A percentile compares a stretch with the other conserved stretches of the same genome.
Conservation (phyloP, 2,797 vertebrate species). For the Schizopygopsis pylzovi region DNA sequence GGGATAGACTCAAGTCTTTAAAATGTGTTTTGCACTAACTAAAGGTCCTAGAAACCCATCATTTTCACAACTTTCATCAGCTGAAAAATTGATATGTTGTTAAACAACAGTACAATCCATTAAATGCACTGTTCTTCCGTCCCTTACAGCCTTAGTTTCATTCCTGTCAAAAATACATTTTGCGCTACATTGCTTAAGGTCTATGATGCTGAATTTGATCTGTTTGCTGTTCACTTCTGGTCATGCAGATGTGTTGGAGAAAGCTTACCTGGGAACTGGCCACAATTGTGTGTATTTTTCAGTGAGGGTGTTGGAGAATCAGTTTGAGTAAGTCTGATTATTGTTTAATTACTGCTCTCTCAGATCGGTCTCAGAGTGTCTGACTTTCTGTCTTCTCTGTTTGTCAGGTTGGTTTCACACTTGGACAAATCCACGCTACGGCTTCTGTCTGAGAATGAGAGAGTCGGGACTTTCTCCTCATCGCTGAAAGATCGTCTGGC, state of each 20-base stretch:
- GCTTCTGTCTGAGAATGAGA: slow-evolving; percentile 94
- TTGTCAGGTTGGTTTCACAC: slow-evolving; percentile 83
- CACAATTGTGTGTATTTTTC: slow-evolving; percentile 99
- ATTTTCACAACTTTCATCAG: background rate
- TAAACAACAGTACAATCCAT: background rate
- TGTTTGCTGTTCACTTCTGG: background rate
- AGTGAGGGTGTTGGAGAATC: slow-evolving; percentile 90
- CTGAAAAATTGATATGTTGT: background rate
- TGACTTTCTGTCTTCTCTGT: slow-evolving; percentile 11
- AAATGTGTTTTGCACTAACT: background rate
- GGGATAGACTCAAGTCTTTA: background rate
- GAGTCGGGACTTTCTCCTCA: slow-evolving; percentile 88
- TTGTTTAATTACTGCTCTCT: background rate
- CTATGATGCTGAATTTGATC: background rate
- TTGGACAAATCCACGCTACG: slow-evolving; percentile 93
- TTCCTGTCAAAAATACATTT: background rate
- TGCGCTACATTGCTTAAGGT: background rate
- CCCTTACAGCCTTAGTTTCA: background rate
- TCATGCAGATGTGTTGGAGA: slow-evolving; percentile 81
- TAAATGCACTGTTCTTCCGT: background rate
- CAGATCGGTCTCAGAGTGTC: background rate
- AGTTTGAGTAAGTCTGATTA: slow-evolving; percentile 87
- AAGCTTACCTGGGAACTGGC: slow-evolving; percentile 86
- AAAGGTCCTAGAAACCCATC: background rate
- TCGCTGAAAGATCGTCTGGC: slow-evolving; percentile 83